Evolutionary conservation across 2,113 vertebrate genomes (phyloP).

Genomic region (Craseonycteris thonglongyai): DNA sequence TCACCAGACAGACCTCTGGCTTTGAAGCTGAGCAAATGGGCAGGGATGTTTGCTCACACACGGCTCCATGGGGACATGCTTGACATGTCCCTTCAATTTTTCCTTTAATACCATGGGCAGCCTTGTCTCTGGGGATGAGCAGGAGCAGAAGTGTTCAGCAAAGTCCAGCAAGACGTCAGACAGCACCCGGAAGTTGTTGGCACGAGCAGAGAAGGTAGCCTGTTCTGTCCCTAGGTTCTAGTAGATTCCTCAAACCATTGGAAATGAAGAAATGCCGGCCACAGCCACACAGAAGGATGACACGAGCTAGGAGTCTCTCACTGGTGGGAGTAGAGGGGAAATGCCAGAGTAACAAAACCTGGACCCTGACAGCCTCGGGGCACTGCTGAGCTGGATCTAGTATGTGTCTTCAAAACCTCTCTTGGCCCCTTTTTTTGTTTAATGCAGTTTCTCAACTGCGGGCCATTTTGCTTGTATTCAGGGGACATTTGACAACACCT

Average conservation of each 20-base stretch:
- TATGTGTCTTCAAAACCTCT: not conserved
- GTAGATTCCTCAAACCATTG: slow-evolving; percentile 60
- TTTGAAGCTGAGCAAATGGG: slow-evolving; percentile 6
- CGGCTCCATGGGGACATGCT: slow-evolving; percentile 19
- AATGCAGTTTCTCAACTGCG: not conserved
- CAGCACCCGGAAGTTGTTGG: not conserved
- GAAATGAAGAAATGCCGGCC: slow-evolving; percentile 48
- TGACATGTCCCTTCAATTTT: not conserved
- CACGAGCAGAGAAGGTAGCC: not conserved
- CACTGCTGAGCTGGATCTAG: not conserved
- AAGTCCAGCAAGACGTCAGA: not conserved
- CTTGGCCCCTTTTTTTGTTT: not conserved
- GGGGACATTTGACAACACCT: not conserved
- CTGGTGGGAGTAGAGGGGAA: not conserved
- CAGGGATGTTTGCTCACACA: slow-evolving; percentile 20
- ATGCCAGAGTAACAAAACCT: not conserved
- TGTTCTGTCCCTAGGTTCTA: slow-evolving; percentile 45
- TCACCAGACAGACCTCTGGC: not conserved
- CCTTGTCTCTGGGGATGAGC: not conserved
- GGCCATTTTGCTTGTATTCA: not conserved
- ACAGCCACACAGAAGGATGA: not conserved
- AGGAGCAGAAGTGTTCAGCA: not conserved
- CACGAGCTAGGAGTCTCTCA: not conserved
- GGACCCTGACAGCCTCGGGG: not conserved
- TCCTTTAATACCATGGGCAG: not conserved